Conservation (phyloP, 2,113 vertebrate species). For the Epinephelus fuscoguttatus region DNA sequence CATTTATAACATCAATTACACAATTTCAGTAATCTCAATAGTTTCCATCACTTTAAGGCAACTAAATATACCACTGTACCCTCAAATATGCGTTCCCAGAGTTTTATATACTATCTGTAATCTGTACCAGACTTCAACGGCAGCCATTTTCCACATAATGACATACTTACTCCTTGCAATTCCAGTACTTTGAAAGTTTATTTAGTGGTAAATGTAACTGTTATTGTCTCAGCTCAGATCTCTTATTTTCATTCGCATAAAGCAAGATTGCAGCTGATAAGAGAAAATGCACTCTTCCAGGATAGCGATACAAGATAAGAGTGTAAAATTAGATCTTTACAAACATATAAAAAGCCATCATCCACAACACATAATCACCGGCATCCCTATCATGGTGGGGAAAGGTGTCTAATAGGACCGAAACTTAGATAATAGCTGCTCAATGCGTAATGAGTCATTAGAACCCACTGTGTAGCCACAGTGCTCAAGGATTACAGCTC, state of each 20-base stretch:
- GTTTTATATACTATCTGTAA: not conserved
- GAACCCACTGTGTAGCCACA: not conserved
- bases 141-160: not conserved
- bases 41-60: constrained; percentile 14
- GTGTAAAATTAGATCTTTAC: constrained; percentile 1
- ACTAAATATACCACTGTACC: not conserved
- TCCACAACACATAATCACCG: not conserved
- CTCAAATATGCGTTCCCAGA: not conserved
- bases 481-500: not conserved
- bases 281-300: not conserved
- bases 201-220: not conserved
- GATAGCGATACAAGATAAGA: not conserved
- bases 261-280: not conserved
- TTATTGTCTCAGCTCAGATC: not conserved
- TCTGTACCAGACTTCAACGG: not conserved
- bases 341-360: not conserved
- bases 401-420: not conserved
- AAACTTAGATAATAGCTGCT: not conserved
- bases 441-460: not conserved
- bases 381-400: not conserved
- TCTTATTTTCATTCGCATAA: not conserved
- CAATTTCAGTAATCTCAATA: not conserved
- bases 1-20: not conserved
- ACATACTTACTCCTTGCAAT: constrained; percentile 1
- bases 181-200: not conserved